Conservation (phyloP, 2,113 vertebrate genomes). For the Trogon melanurus region DNA sequence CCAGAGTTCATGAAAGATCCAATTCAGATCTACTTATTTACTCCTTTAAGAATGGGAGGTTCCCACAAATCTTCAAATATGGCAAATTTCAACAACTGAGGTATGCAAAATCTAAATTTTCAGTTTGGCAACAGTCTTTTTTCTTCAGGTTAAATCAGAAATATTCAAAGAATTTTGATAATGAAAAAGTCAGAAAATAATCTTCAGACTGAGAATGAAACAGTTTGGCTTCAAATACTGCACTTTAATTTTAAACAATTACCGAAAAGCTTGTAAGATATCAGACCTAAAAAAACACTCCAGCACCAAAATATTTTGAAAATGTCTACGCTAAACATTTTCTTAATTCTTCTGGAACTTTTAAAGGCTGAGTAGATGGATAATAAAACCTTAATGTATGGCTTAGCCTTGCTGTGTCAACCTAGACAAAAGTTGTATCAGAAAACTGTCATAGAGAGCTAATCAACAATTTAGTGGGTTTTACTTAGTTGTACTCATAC, state of each 20-base stretch:
- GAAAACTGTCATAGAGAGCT: not conserved
- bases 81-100: not conserved
- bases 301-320: not conserved
- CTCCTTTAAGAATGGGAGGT: not conserved
- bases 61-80: not conserved
- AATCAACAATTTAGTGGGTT: constrained; percentile 30
- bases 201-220: not conserved
- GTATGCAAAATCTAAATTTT: not conserved
- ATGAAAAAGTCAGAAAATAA: not conserved
- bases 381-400: not conserved
- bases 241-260: not conserved
- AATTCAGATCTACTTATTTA: constrained; percentile 28
- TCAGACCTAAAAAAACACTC: not conserved
- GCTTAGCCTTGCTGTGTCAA: not conserved
- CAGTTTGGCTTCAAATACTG: not conserved
- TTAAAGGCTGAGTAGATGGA: not conserved
- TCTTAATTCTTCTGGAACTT: not conserved
- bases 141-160: no score
- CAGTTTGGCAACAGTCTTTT: not conserved
- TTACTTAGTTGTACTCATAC: not conserved
- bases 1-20: constrained; percentile 11
- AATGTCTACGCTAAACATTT: not conserved
- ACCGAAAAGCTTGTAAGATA: not conserved
- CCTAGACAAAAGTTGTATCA: not conserved
- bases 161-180: not conserved